Evolutionary conservation across 2,888 invertebrate species (phyloP), one percentile per base, ranked within the genome.

Genomic region (Autographa gamma): DNA sequence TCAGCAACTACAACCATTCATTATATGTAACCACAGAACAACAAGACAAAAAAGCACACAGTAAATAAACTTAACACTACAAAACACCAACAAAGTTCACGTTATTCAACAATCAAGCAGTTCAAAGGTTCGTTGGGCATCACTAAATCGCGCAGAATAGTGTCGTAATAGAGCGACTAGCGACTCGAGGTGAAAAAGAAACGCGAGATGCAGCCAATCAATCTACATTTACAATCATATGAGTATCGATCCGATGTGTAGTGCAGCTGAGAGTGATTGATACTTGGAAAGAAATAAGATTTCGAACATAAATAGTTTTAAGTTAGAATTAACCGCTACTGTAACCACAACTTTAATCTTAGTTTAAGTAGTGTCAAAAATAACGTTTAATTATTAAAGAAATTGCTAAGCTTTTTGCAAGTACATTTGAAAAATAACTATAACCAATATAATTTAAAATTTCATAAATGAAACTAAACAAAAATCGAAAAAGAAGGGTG

Each of bases 201-300:
- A 91, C 84, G 89, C 87, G 88, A 90, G 87, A 87, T 88, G 90
- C 90, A 93, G 88, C 92, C 94, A 95, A 95, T 95, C 95, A 95
- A 94, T 94, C 93, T 92, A 90, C 94, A 93, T 95, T 95, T 95
- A 93, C 93, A 94, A 94, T 95, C 93, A 93, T 93, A 93, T 92
- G 92, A 93, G 92, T 92, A 93, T 94, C 92, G 93, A 94, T 89
- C 90, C 81, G 68, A 74, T 73, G 65, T 82, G 63, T 80, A 79
- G 75, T 48, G 34, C 61, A 60, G 34, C 48, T 41, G 0, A 63
- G 7, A 43, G 9, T 25, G 63, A 73, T 92, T 92, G 91, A 83
- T 91, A 86, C 71, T 88, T 82, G 52, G 32, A 25, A 11, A 4
- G 38, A 14, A 11, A 2, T 31, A 58, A 65, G 58, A 63, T 58